phyloP scores from a whole-genome alignment of 2,888 invertebrate genomes.

The Watsonalla binaria region DNA sequence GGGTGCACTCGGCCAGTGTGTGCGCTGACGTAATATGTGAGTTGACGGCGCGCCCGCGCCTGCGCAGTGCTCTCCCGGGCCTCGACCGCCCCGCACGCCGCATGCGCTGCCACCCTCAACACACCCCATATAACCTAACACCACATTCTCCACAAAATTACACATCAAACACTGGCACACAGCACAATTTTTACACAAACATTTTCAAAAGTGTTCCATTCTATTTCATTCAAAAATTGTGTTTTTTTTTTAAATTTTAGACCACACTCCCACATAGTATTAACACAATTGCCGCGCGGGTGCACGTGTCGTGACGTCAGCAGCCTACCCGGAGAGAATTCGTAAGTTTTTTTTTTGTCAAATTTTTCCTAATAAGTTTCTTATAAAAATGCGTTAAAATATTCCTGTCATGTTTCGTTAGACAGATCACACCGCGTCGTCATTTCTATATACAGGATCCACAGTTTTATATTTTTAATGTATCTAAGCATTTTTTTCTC shows the following conservation, averaged over 20 bases:
- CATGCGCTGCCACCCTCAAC: constrained; percentile 26
- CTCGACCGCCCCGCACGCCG: constrained; percentile 64
- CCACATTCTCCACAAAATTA: background rate
- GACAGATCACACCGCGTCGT: too few relatives aligned
- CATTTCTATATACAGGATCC: too few relatives aligned
- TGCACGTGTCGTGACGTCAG: constrained; percentile 61
- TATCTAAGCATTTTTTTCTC: too few relatives aligned
- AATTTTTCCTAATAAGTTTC: constrained; percentile 17
- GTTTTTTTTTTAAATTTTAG: constrained; percentile 9
- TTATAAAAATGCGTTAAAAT: background rate
- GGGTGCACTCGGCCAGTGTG: constrained; percentile 61
- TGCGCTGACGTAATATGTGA: constrained; percentile 65
- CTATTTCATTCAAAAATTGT: background rate
- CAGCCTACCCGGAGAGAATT: constrained; percentile 46
- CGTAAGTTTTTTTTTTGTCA: constrained; percentile 44
- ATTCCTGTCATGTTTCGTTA: background rate
- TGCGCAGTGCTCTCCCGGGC: constrained; percentile 57
- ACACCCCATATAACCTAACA: constrained; percentile 20
- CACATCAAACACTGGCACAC: constrained; percentile 4
- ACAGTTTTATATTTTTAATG: too few relatives aligned
- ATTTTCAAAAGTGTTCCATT: constrained; percentile 17
- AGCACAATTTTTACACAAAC: constrained; percentile 15
- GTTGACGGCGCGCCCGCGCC: constrained; percentile 44
- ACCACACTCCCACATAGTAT: background rate
- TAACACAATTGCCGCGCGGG: constrained; percentile 20